Evolutionary conservation across 2,888 invertebrate species (phyloP), one percentile per base, ranked within the genome.

Genomic region (Quadroppia sp.): DNA sequence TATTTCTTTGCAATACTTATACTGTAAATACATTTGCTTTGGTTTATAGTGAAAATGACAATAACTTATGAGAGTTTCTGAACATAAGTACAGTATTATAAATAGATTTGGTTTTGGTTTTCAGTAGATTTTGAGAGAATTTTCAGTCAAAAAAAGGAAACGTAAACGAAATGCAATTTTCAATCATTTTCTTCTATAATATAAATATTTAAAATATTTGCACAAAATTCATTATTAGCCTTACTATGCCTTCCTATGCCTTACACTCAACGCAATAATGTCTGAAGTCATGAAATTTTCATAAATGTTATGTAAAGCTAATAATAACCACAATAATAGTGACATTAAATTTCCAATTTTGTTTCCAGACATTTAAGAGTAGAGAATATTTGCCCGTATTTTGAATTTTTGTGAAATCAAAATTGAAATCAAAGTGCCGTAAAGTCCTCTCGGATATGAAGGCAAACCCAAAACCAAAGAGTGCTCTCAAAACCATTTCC

Each of bases 51-150:
- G n/a, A 45, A 13, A 45, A 45, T 45, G 45, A 45, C 45, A 45
- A 45, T 45, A 45, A 45, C 7, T 45, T 45, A 45, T 45, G 45
- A 45, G 45, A 45, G 15, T 45, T 45, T 45, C 45, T 45, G 7
- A 45, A 45, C 45, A 45, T n/a, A 45, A n/a, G n/a, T n/a, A n/a
- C n/a, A 45, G n/a, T 45, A 45, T 45, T 45, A 45, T 45, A 45
- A 45, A 45, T 45, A 45, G 45, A 45, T 45, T 45, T 40, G 13
- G 15, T 45, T 45, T n/a, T 45, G 45, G 45, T 45, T 17, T 45
- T 45, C 45, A n/a, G n/a, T n/a, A 45, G n/a, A 45, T 45, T 45
- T 45, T 45, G 45, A 45, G 45, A 17, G 45, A 13, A 2, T 45
- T 45, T n/a, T n/a, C n/a, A n/a, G n/a, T 45, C 45, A 45, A 45